Evolutionary conservation across 1,140 invertebrate genomes (phyloP), one percentile per base, ranked within the genome.

Genomic region (Mylabris phalerata): DNA sequence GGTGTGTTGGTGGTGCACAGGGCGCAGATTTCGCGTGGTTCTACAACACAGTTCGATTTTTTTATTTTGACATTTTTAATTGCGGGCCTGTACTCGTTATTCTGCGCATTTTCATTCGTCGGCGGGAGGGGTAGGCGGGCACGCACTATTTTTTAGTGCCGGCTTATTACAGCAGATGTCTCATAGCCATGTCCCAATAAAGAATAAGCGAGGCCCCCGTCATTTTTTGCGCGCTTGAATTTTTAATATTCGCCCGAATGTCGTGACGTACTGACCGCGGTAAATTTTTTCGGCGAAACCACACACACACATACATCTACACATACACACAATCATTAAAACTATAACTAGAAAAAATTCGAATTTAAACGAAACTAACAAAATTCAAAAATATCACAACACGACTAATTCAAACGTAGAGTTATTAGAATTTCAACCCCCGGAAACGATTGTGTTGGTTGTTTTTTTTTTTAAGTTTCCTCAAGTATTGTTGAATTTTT

Each of bases 51-150:
- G 60, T 66, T 68, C 65, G 69, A 69, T 69, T 69, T 71, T 64
- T 71, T 69, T 71, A 71, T 72, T 73, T 74, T 74, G 72, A 73
- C 71, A 73, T 74, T 74, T 74, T 74, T 74, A 74, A 74, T 74
- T 74, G 73, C 72, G 71, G 71, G 65, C 67, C 73, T 73, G 71
- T 74, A 74, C 71, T 73, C 72, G 69, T 73, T 73, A 73, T 72
- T 75, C 72, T 75, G 73, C 73, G 73, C 73, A 75, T 75, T 75
- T 75, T 73, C 72, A 73, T 74, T 69, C 70, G 58, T 49, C 47
- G 32, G 61, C 46, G 58, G 59, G 61, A 63, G 66, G 69, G 68
- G 69, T 68, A 68, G 71, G 71, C 67, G 67, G 67, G 71, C 68
- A 73, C 73, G 68, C 69, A 74, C 73, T 74, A 74, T 74, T 74